Percentiles rank a stretch among this genome's conserved stretches.
phyloP scores from a whole-genome alignment of 1,140 invertebrate species.

The Lethrus apterus region DNA sequence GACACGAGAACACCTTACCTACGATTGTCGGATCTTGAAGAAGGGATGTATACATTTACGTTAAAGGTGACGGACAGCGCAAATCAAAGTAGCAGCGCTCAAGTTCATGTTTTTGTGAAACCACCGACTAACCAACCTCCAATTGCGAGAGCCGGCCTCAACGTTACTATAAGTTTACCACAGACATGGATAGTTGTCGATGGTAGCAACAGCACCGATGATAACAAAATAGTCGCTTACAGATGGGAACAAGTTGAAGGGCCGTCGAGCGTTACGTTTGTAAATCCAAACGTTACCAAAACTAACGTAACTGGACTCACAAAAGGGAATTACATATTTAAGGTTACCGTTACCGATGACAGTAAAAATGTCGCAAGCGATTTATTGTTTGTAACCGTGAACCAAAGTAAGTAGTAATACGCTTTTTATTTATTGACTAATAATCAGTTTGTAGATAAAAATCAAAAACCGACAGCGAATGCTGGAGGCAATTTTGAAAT shows the following conservation, averaged over 20 bases:
- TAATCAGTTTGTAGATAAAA: slow-evolving; percentile 63
- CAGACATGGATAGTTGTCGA: slow-evolving; percentile 70
- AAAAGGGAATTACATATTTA: slow-evolving; percentile 77
- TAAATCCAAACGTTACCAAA: slow-evolving; percentile 41
- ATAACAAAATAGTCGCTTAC: slow-evolving; percentile 73
- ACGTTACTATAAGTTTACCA: slow-evolving; percentile 67
- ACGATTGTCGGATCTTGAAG: slow-evolving; percentile 77
- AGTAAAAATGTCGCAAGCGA: slow-evolving; percentile 70
- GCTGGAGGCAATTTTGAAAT: slow-evolving; percentile 78
- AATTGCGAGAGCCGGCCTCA: slow-evolving; percentile 55
- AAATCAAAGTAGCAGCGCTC: slow-evolving; percentile 76
- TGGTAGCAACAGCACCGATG: slow-evolving; percentile 75
- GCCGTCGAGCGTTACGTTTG: slow-evolving; percentile 50
- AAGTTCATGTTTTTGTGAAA: slow-evolving; percentile 88
- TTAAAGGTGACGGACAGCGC: slow-evolving; percentile 87
- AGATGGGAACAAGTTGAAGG: slow-evolving; percentile 40
- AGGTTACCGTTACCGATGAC: slow-evolving; percentile 77
- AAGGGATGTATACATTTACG: slow-evolving; percentile 90
- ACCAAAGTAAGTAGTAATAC: slow-evolving; percentile 67
- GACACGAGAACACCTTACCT: slow-evolving; percentile 80
- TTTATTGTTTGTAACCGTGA: slow-evolving; percentile 70
- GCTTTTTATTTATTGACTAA: slow-evolving; percentile 4
- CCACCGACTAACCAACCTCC: slow-evolving; percentile 79
- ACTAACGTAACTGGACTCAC: slow-evolving; percentile 75
- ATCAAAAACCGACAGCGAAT: slow-evolving; percentile 79